Evolutionary conservation across 2,113 vertebrate species (phyloP).

Genomic region (Pelecanoides urinatrix): DNA sequence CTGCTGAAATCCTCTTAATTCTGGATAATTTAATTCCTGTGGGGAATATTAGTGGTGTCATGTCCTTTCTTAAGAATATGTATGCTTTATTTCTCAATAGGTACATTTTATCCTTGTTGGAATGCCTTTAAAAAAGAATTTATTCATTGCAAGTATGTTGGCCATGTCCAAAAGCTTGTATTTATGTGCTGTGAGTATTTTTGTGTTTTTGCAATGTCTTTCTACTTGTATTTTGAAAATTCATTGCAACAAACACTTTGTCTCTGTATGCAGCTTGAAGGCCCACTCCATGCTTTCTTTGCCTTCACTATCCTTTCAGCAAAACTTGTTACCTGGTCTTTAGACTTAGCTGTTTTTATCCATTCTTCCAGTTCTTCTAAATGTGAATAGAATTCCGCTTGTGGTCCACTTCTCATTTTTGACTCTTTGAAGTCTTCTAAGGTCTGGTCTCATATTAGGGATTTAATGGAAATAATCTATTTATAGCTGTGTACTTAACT

Average conservation of each 20-base stretch:
- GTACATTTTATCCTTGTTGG: not conserved
- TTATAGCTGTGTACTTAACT: not conserved
- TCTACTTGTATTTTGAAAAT: not conserved
- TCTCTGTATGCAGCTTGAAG: not conserved
- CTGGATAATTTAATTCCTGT: not conserved
- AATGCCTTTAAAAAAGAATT: not conserved
- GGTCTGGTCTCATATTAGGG: not conserved
- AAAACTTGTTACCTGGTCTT: not conserved
- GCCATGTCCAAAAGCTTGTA: not conserved
- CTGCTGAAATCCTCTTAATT: not conserved
- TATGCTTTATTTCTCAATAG: not conserved
- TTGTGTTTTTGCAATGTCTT: not conserved
- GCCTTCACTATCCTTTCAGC: not conserved
- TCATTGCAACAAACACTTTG: not conserved
- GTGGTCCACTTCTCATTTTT: not conserved
- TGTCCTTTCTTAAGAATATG: not conserved
- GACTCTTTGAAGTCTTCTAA: not conserved
- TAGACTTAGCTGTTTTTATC: not conserved
- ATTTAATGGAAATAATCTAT: not conserved
- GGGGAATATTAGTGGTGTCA: not conserved
- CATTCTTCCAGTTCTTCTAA: not conserved
- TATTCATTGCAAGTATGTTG: not conserved
- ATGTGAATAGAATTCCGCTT: not conserved
- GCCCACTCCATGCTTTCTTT: not conserved
- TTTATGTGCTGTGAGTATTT: not conserved